A percentile compares a stretch with the other conserved stretches of the same genome.
These are phyloP conservation scores for Mungos mungo DNA, from an alignment of 2,113 vertebrate species.

Conservation along the genomic window DNA sequence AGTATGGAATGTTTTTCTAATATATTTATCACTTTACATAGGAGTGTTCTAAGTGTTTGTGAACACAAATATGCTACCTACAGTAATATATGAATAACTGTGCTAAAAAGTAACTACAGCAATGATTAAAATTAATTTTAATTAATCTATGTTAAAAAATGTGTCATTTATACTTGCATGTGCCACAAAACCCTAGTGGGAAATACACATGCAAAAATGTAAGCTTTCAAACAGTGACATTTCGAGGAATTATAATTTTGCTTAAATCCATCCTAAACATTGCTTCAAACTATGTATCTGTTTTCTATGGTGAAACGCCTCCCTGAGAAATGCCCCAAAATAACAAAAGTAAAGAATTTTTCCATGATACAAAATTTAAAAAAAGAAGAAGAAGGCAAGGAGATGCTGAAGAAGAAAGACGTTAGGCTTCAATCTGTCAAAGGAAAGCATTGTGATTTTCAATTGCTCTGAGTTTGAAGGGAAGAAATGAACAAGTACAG, in stretches of 20 bases:
- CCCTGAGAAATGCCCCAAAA: not conserved
- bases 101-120: not conserved
- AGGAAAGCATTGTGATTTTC: not conserved
- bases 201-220: not conserved
- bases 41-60: not conserved
- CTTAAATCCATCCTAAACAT: not conserved
- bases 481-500: conserved; percentile 8
- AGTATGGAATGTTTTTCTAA: not conserved
- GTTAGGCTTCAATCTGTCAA: conserved; percentile 9
- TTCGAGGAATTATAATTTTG: not conserved
- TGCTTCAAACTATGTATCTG: not conserved
- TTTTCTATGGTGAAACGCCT: not conserved
- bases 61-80: not conserved
- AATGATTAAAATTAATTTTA: not conserved
- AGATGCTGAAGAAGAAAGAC: conserved; percentile 24
- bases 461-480: not conserved
- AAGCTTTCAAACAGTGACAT: not conserved
- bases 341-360: not conserved
- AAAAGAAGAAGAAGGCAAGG: not conserved
- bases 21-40: not conserved
- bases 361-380: not conserved
- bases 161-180: not conserved
- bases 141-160: not conserved
- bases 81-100: not conserved
- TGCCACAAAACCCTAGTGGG: not conserved